phyloP scores from a whole-genome alignment of 2,113 vertebrate genomes.

The Turnix velox region DNA sequence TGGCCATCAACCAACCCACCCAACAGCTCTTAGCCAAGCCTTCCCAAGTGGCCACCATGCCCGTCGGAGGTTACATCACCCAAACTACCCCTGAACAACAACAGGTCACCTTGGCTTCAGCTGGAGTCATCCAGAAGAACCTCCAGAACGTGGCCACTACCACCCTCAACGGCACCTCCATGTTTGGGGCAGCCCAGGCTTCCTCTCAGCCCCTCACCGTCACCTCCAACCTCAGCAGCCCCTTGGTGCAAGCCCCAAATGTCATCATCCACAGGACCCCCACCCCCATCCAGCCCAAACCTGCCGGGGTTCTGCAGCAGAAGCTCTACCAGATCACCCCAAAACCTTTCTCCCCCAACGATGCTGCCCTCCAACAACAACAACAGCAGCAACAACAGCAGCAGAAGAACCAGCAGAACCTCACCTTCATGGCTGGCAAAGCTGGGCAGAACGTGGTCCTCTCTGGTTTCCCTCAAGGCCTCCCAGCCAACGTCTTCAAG shows the following conservation, averaged over 20 bases:
- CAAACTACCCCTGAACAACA: slow-evolving; percentile 78
- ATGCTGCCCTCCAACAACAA: slow-evolving; percentile 81
- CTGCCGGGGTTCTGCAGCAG: slow-evolving; percentile 83
- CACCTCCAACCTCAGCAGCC: slow-evolving; percentile 74
- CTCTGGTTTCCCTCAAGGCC: slow-evolving; percentile 81
- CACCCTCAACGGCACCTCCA: slow-evolving; percentile 67
- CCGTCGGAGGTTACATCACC: slow-evolving; percentile 85
- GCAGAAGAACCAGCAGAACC: slow-evolving; percentile 83
- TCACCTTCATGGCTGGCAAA: slow-evolving; percentile 90
- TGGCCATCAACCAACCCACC: slow-evolving; percentile 91
- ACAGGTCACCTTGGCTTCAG: slow-evolving; percentile 74
- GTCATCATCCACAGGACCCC: slow-evolving; percentile 93
- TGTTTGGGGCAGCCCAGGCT: slow-evolving; percentile 70
- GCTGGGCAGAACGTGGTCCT: slow-evolving; percentile 87
- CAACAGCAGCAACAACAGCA: slow-evolving; percentile 80
- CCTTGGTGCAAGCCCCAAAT: slow-evolving; percentile 83
- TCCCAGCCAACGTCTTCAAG: slow-evolving; percentile 80
- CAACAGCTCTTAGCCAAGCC: slow-evolving; percentile 88
- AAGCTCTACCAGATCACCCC: slow-evolving; percentile 86
- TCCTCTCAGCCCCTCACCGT: slow-evolving; percentile 79
- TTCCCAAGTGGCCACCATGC: slow-evolving; percentile 53
- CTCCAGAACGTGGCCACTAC: slow-evolving; percentile 62
- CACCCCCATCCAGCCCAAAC: slow-evolving; percentile 96
- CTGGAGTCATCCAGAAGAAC: slow-evolving; percentile 84
- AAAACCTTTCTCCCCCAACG: slow-evolving; percentile 66